Conservation (phyloP, 2,113 vertebrate species). For the Mormyrus iriodes region DNA sequence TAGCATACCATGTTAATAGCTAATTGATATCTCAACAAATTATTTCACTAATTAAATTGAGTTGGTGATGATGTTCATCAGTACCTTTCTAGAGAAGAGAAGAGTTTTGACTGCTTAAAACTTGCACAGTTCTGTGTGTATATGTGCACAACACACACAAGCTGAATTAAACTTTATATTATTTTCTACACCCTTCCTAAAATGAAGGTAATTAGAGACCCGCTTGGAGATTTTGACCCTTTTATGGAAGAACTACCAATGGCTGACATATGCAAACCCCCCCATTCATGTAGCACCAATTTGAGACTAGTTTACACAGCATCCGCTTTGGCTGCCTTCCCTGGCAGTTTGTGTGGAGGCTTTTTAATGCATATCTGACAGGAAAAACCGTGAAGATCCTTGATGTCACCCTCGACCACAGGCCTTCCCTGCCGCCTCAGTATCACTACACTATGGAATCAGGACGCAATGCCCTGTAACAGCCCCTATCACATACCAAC, state of each 20-base stretch:
- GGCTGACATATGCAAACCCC: background rate
- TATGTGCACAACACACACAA: background rate
- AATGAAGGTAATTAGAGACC: constrained; percentile 21
- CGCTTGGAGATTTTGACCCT: background rate
- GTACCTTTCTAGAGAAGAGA: background rate
- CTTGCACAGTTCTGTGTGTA: background rate
- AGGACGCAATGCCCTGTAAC: no score
- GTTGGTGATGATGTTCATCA: background rate
- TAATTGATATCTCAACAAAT: background rate
- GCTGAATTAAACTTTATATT: constrained; percentile 9
- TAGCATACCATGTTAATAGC: background rate
- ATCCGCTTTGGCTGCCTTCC: background rate
- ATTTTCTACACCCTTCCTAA: background rate
- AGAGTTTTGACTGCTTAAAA: background rate
- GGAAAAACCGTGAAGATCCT: background rate
- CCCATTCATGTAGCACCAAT: background rate
- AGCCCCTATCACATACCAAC: background rate
- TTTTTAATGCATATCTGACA: background rate
- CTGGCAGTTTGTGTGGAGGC: background rate
- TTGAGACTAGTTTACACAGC: background rate
- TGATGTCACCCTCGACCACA: background rate
- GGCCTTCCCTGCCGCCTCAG: background rate
- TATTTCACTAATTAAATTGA: background rate
- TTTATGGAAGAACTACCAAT: background rate
- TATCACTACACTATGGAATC: background rate